Evolutionary conservation across 2,797 vertebrate species (phyloP).

Genomic region (Gymnothorax javanicus): DNA sequence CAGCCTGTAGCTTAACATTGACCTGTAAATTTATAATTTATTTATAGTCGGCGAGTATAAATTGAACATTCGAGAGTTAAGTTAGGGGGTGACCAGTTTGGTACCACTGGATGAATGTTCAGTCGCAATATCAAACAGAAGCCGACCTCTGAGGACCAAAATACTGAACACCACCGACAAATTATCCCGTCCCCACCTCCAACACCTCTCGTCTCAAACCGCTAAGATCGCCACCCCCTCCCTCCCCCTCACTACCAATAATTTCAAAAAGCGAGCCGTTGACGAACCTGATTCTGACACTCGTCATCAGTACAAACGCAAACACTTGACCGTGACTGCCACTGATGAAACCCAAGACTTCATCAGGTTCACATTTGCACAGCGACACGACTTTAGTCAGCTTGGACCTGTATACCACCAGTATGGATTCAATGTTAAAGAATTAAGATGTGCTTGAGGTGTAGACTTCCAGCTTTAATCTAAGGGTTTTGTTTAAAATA

Average conservation of each 20-base stretch:
- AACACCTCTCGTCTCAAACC: not conserved
- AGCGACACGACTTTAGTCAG: too few relatives aligned
- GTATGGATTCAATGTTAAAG: too few relatives aligned
- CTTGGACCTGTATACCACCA: too few relatives aligned
- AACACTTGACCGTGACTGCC: not conserved
- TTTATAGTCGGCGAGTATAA: too few relatives aligned
- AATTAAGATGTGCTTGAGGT: too few relatives aligned
- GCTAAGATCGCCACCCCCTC: not conserved
- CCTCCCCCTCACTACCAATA: not conserved
- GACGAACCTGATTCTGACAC: not conserved
- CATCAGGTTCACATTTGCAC: too few relatives aligned
- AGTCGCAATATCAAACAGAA: not conserved
- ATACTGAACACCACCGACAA: not conserved
- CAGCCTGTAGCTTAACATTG: not conserved
- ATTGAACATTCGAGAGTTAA: too few relatives aligned
- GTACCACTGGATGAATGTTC: not conserved
- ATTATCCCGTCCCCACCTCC: not conserved
- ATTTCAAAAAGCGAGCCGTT: not conserved
- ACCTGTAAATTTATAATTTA: too few relatives aligned
- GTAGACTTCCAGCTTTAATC: too few relatives aligned
- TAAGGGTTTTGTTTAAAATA: too few relatives aligned
- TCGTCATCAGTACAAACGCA: not conserved
- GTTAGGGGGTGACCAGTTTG: not conserved
- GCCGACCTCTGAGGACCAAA: not conserved
- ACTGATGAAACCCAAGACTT: not conserved